Base-by-base conservation (phyloP, 2,888 invertebrate species). In the Rhagium mordax region DNA sequence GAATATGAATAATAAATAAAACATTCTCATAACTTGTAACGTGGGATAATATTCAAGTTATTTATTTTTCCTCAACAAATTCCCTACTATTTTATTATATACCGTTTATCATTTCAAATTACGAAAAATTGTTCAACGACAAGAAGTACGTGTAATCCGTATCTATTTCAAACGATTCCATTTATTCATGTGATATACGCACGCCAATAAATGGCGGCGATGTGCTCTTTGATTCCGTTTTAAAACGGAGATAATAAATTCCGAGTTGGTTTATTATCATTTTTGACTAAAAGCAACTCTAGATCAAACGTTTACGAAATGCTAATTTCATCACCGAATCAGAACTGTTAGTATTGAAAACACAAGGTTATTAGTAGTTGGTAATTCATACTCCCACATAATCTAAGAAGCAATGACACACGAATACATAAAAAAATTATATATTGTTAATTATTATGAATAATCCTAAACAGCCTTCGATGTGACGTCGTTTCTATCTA, bases 1-100 rank as follows among this genome's bases (percentile, higher is more conserved):
- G 78, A 81, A 79, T 79, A 82, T 79, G 81, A 80, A 82, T 81
- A 81, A 81, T 80, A 81, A 80, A 82, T 80, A 80, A 80, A 81
- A 80, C 78, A 78, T 78, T 67, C 68, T 61, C 66, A 62, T 51
- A 77, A 80, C 77, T 78, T 72, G 81, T 79, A 81, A 75, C 82
- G 81, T 81, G 80, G 81, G 81, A 82, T 81, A 74, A 65, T 53
- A 65, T 53, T 33, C 65, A 20, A 65, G 65, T 65, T 53, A 51
- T 33, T 29, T 51, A 29, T 27, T 53, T 51, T 53, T 65, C 20
- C 13, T 51, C 33, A 10, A 33, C n/a, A 10, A 13, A 53, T n/a
- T 72, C 71, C 68, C 74, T 57, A 78, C 74, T 74, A 70, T 76
- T 77, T 72, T 72, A 74, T 79, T 74, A 78, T 74, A 76, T 48